Evolutionary conservation across 2,113 vertebrate genomes (phyloP).

Genomic region (crab-eating macaque (Macaca fascicularis)): T2T-MFA8v1.1 NC_088386.1:13740001-13740500

Average conservation of each 20-base stretch:
- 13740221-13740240: conserved; percentile 80
- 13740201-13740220: conserved; percentile 82
- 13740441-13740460: conserved; percentile 75
- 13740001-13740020: conserved; percentile 71
- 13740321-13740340: conserved; percentile 66
- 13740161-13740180: conserved; percentile 83
- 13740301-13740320: conserved; percentile 51
- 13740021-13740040: conserved; percentile 76
- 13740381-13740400: conserved; percentile 66
- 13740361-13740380: conserved; percentile 69
- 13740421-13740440: conserved; percentile 71
- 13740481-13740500: conserved; percentile 70
- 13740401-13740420: conserved; percentile 70
- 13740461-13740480: conserved; percentile 75
- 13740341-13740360: conserved; percentile 69
- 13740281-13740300: conserved; percentile 60
- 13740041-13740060: conserved; percentile 80
- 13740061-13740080: conserved; percentile 75
- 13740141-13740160: conserved; percentile 77
- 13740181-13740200: conserved; percentile 77
- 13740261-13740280: conserved; percentile 76
- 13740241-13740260: conserved; percentile 74
- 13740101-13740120: conserved; percentile 76
- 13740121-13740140: conserved; percentile 81
- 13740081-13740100: conserved; percentile 84